Conservation (phyloP, 2,113 vertebrate genomes). For the Nansenia antarctica region DNA sequence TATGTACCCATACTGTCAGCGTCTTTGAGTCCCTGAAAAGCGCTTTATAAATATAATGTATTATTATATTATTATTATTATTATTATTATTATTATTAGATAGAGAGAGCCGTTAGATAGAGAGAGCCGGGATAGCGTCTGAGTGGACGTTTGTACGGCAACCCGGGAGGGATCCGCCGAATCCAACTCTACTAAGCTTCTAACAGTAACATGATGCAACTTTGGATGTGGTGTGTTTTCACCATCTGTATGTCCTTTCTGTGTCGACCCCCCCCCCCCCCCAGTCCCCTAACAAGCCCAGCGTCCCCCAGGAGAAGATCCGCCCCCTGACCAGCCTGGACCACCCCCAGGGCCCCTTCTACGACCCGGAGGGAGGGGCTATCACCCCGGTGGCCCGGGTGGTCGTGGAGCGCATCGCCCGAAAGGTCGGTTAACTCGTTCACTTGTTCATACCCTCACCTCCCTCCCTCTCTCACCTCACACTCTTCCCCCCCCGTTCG, state of each 20-base stretch:
- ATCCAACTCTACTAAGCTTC: too few species aligned
- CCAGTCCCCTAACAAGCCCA: constrained; percentile 93
- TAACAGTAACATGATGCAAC: neutral
- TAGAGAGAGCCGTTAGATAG: too few species aligned
- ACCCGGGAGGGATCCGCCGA: too few species aligned
- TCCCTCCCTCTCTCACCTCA: neutral
- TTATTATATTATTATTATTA: too few species aligned
- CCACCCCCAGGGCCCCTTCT: constrained; percentile 98
- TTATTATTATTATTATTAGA: too few species aligned
- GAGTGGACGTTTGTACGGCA: too few species aligned
- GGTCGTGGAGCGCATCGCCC: constrained; percentile 93
- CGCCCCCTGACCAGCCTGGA: constrained; percentile 95
- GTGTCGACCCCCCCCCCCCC: too few species aligned
- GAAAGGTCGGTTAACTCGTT: constrained; percentile 82
- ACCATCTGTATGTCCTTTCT: constrained; percentile 16
- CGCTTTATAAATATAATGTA: too few species aligned
- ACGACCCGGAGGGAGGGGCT: constrained; percentile 95
- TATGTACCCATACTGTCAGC: too few species aligned
- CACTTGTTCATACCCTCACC: too few species aligned
- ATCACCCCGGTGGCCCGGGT: constrained; percentile 92
- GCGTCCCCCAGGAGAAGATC: constrained; percentile 91
- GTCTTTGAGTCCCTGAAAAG: too few species aligned
- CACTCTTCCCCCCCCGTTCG: neutral
- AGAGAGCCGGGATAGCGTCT: too few species aligned
- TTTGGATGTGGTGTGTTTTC: neutral